Evolutionary conservation across 2,797 vertebrate species (phyloP), one percentile per base, ranked within the genome.

Genomic region (Pyrocephalus nanus): DNA sequence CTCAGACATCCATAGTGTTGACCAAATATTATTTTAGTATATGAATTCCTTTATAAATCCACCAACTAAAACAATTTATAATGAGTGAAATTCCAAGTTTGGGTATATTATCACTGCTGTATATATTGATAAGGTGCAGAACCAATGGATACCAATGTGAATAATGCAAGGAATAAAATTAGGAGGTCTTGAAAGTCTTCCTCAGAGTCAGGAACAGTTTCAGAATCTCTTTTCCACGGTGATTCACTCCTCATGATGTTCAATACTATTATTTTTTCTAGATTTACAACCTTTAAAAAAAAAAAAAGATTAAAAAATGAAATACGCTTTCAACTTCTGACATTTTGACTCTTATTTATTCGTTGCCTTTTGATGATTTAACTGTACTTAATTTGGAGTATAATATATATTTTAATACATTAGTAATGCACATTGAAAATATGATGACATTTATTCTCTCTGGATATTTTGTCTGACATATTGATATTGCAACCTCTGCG

Each of bases 21-120:
- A 84, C 61, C 78, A 54, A 81, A 72, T 94, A 92, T 89, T 95
- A 83, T 71, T 93, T 87, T 57, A 80, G 26, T n/a, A 26, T 26
- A 75, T 53, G 4, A 66, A 85, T 88, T 85, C 6, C 53, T 57
- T 93, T 95, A 55, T 92, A 70, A 84, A 72, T 94, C 18, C 47
- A 54, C 34, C 21, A 84, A 85, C 25, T 90, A 64, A 95, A 96
- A 64, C 88, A 76, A 70, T 89, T 36, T 91, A 40, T 14, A 95
- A n/a, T 92, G 9, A 60, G 74, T 23, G 55, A 82, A 92, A 77
- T 91, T 85, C 51, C 51, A 38, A 42, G n/a, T 91, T 90, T 11
- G 20, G 51, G 55, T 92, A 83, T 93, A 95, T 88, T 93, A 60
- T 81, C 34, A 26, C 32, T 89, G 88, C 38, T 90, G 54, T 55